A percentile compares a stretch with the other conserved stretches of the same genome.
phyloP scores from a whole-genome alignment of 2,888 invertebrate genomes.

The Endomychus coccineus region DNA sequence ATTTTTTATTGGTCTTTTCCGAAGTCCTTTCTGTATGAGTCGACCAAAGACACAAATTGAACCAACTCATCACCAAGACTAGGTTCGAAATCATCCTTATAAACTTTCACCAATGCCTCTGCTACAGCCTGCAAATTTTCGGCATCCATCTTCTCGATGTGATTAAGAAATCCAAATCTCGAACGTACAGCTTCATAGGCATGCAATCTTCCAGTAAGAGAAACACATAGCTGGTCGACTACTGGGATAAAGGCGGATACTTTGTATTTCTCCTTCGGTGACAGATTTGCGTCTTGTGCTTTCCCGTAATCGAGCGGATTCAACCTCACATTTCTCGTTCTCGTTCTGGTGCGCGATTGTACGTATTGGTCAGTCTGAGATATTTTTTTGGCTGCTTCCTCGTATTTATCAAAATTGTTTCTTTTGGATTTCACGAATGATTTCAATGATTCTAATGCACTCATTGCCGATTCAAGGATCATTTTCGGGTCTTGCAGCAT shows the following conservation, averaged over 20 bases:
- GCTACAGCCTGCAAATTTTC: slow-evolving; percentile 15
- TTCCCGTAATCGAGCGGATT: slow-evolving; percentile 21
- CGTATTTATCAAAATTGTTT: slow-evolving; percentile 22
- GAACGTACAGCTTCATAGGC: slow-evolving; percentile 12
- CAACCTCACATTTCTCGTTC: slow-evolving; percentile 20
- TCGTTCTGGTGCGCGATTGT: slow-evolving; percentile 18
- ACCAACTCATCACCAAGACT: slow-evolving; percentile 16
- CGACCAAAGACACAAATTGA: slow-evolving; percentile 15
- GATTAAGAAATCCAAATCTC: slow-evolving; percentile 18
- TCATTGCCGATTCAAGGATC: slow-evolving; percentile 23
- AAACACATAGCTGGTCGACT: slow-evolving; percentile 17
- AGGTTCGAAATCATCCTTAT: slow-evolving; percentile 13
- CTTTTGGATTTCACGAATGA: slow-evolving; percentile 23
- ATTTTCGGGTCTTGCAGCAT: slow-evolving; percentile 18
- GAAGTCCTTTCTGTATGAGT: slow-evolving; percentile 10
- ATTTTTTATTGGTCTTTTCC: no score
- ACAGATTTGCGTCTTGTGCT: slow-evolving; percentile 19
- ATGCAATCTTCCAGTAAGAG: slow-evolving; percentile 18
- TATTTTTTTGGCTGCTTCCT: slow-evolving; percentile 21
- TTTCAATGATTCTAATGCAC: slow-evolving; percentile 22
- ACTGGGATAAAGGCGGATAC: slow-evolving; percentile 21
- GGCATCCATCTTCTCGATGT: slow-evolving; percentile 14
- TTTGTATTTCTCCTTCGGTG: slow-evolving; percentile 17
- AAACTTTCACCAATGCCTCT: slow-evolving; percentile 14
- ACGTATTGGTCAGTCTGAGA: slow-evolving; percentile 16